Percentiles rank a stretch among this genome's conserved stretches.
These are phyloP conservation scores for Drosophila ercepeae DNA, from an alignment of 1,140 invertebrate genomes.

Conservation along the genomic window DNA sequence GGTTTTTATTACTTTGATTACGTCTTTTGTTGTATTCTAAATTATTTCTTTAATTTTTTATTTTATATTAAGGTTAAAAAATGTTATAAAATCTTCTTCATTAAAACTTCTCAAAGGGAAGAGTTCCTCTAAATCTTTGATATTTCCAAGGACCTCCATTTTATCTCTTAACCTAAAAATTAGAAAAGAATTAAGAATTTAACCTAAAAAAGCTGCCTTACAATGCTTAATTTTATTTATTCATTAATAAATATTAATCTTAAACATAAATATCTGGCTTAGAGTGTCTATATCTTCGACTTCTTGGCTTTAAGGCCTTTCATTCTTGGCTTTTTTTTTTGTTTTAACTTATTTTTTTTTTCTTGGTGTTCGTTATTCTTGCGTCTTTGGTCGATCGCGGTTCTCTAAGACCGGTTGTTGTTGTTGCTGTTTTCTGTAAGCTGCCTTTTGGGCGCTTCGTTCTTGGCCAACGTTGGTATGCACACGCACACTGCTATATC, in stretches of 20 bases:
- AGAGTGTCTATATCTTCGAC: conserved; percentile 31
- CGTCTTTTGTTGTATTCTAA: no score
- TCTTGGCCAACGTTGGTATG: conserved; percentile 67
- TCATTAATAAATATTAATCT: no score
- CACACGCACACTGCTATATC: background rate
- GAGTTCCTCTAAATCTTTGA: no score
- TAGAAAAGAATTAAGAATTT: no score
- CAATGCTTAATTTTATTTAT: no score
- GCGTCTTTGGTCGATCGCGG: conserved; percentile 37
- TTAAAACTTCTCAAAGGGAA: no score
- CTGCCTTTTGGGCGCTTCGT: conserved; percentile 62
- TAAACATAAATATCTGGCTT: background rate
- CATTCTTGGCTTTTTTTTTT: conserved; percentile 29
- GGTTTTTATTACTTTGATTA: background rate
- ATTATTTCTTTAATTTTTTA: background rate
- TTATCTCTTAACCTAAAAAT: no score
- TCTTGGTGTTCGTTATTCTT: conserved; percentile 54
- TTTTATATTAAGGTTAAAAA: no score
- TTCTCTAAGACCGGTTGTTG: conserved; percentile 76
- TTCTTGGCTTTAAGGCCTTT: conserved; percentile 25
- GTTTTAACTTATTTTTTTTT: conserved; percentile 13
- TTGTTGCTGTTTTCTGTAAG: conserved; percentile 55
- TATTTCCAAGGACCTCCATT: no score
- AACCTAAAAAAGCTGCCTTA: no score
- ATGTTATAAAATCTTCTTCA: no score